phyloP scores from a whole-genome alignment of 2,113 vertebrate genomes.

The Ptilonorhynchus violaceus region DNA sequence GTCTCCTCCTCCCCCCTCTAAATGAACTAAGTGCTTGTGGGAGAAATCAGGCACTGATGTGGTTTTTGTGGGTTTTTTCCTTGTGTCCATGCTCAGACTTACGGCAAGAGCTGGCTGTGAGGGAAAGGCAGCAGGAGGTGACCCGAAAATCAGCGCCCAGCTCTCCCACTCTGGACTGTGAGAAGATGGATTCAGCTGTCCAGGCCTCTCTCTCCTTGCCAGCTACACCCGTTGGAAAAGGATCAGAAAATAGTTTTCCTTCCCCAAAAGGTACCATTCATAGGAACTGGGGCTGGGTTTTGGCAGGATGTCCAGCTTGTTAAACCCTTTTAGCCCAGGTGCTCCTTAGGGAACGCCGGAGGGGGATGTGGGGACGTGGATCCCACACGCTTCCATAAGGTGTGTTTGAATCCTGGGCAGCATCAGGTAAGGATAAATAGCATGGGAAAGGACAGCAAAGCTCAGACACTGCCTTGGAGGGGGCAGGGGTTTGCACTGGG shows the following conservation, averaged over 20 bases:
- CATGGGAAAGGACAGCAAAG: background rate
- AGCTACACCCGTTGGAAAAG: conserved; percentile 90
- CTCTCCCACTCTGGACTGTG: conserved; percentile 91
- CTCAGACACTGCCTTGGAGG: background rate
- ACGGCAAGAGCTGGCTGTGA: conserved; percentile 92
- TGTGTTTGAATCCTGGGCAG: background rate
- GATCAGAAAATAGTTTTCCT: conserved; percentile 85
- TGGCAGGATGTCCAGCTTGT: background rate
- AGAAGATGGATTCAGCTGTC: conserved; percentile 92
- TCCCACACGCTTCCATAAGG: background rate
- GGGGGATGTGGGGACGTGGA: background rate
- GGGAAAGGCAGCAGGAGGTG: conserved; percentile 89
- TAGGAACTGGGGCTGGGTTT: background rate
- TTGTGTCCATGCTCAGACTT: conserved; percentile 76
- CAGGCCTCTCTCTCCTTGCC: conserved; percentile 94
- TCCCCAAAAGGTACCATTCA: conserved; percentile 82
- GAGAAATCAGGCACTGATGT: rapidly evolving
- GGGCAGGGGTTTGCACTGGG: background rate
- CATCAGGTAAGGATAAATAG: background rate
- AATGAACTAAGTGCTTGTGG: background rate
- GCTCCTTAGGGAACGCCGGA: background rate
- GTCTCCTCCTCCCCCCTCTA: background rate
- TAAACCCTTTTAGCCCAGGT: too few species aligned
- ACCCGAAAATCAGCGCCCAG: conserved; percentile 92
- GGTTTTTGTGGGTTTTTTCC: background rate